Conservation (phyloP, 2,888 invertebrate species). For the Trichogramma dendrolimi region DNA sequence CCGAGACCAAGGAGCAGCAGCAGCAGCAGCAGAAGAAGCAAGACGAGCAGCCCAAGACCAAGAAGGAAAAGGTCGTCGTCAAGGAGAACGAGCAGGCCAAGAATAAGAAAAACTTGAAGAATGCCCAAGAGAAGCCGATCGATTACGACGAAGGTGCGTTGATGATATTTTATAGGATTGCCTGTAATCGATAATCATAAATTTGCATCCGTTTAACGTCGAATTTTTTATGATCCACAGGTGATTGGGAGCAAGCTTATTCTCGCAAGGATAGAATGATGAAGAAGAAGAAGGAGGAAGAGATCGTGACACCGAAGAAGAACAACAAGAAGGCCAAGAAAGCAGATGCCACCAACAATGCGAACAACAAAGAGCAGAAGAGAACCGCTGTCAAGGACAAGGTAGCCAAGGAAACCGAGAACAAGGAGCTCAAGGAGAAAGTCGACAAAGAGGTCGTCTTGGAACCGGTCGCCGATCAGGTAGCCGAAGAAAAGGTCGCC, state of each 20-base stretch:
- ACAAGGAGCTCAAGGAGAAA: conserved; percentile 54
- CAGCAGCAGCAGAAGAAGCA: conserved; percentile 60
- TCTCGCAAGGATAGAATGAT: conserved; percentile 62
- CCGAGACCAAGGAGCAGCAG: conserved; percentile 50
- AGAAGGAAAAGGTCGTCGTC: conserved; percentile 45
- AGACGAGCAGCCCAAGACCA: conserved; percentile 51
- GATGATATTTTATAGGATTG: not conserved
- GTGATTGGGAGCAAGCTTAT: conserved; percentile 68
- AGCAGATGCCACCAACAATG: conserved; percentile 53
- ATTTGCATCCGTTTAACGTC: not conserved
- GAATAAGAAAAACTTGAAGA: conserved; percentile 62
- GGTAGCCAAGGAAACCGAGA: conserved; percentile 54
- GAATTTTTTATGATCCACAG: conserved; percentile 36
- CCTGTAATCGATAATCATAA: not conserved
- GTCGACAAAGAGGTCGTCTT: conserved; percentile 48
- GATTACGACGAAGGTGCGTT: conserved; percentile 66
- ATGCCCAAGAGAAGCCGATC: conserved; percentile 63
- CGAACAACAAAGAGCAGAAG: conserved; percentile 46
- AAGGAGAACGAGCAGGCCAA: conserved; percentile 57
- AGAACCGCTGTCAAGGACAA: conserved; percentile 54
- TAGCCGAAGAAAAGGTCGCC: conserved; percentile 34
- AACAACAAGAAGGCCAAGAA: conserved; percentile 56
- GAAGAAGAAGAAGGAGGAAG: conserved; percentile 62
- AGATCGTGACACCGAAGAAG: conserved; percentile 48
- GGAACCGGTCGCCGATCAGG: conserved; percentile 42